Percentiles rank a stretch among this genome's conserved stretches.
Evolutionary conservation across 2,888 invertebrate genomes (phyloP).

Genomic region (Eupithecia inturbata): DNA sequence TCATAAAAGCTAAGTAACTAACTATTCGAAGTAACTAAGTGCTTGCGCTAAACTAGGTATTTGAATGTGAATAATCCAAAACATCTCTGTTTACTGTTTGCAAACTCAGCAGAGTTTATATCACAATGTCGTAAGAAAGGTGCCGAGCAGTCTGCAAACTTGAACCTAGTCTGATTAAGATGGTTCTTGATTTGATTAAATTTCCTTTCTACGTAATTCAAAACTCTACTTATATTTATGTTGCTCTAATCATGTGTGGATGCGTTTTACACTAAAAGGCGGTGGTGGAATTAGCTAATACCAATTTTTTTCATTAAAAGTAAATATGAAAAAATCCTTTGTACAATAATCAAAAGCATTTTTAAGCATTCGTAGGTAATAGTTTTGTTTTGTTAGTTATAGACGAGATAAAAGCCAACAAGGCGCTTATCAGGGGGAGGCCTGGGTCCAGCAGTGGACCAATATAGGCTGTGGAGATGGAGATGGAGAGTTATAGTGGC

Average conservation of each 20-base stretch:
- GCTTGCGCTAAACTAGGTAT: background rate
- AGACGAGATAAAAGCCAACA: no score
- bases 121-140: conserved; percentile 26
- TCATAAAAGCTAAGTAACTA: background rate
- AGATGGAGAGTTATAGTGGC: no score
- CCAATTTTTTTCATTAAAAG: background rate
- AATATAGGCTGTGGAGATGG: no score
- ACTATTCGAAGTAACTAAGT: background rate
- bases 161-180: conserved; percentile 28
- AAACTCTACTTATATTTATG: background rate
- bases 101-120: background rate
- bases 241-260: background rate
- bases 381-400: background rate
- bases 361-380: background rate
- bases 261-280: background rate
- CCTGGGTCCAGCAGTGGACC: no score
- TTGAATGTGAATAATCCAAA: conserved; percentile 5
- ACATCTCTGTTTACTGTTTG: conserved; percentile 17
- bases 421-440: no score
- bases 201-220: conserved; percentile 14
- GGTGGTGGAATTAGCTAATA: background rate
- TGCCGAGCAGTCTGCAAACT: conserved; percentile 37
- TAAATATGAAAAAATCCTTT: background rate
- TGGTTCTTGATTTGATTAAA: conserved; percentile 37
- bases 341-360: background rate